A percentile compares a stretch with the other conserved stretches of the same genome.
These are phyloP conservation scores for Ectobius pallidus DNA, from an alignment of 2,888 invertebrate genomes.

Conservation along the genomic window DNA sequence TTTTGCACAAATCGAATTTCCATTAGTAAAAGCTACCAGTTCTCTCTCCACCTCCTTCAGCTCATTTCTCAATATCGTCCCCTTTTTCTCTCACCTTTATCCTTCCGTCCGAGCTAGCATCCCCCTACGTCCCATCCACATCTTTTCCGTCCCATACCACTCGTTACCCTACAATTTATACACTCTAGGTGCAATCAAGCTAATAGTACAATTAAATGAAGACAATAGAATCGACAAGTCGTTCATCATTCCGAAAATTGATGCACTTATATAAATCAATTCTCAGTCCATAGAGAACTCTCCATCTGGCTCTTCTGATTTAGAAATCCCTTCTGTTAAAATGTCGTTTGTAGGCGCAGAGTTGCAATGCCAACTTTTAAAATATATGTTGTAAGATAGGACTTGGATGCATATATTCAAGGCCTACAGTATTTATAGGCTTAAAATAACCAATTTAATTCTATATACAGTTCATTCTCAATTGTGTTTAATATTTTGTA, in stretches of 20 bases:
- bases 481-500: too few species aligned
- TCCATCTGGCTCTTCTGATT: too few species aligned
- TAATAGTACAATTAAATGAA: slow-evolving; percentile 25
- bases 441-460: too few species aligned
- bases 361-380: too few species aligned
- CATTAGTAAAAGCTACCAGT: slow-evolving; percentile 22
- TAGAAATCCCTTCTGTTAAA: too few species aligned
- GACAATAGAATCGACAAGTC: slow-evolving; percentile 21
- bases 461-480: too few species aligned
- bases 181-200: slow-evolving; percentile 23
- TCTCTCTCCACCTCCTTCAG: neutral
- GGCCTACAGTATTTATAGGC: too few species aligned
- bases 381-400: too few species aligned
- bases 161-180: slow-evolving; percentile 20
- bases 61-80: neutral
- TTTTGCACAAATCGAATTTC: slow-evolving; percentile 34
- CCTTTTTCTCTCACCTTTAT: slow-evolving; percentile 8
- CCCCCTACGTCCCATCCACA: neutral
- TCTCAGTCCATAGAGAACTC: too few species aligned
- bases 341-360: too few species aligned
- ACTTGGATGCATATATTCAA: too few species aligned
- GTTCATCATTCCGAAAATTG: slow-evolving; percentile 9
- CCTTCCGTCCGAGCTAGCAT: neutral
- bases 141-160: neutral
- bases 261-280: slow-evolving; percentile 10